Base-by-base conservation (phyloP, 1,140 invertebrate genomes). In the Drosophila orosa region DNA sequence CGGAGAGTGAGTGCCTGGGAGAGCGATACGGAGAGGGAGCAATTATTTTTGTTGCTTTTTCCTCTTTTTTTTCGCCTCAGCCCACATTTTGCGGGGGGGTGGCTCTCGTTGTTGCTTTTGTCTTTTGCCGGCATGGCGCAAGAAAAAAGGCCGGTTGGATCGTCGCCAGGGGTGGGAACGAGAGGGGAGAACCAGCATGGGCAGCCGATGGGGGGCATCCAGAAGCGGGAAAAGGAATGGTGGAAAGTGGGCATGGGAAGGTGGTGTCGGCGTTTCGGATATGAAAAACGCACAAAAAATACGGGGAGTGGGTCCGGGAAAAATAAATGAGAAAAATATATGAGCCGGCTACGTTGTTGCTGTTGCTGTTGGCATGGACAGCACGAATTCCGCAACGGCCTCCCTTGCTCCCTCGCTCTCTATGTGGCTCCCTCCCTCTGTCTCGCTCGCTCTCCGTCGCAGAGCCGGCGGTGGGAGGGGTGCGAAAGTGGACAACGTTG, bases 281-380 rank as follows among this genome's bases (percentile, higher is more conserved):
- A 91, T 90, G 79, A 90, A 90, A 90, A 90, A 87, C 69, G 77
- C 85, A 84, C 78, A 81, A 87, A 90, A 90, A 89, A 80, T 87
- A 90, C 80, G 73, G 79, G 61, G 33, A 22, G 39, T 63, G 62
- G 68, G 63, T 59, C 61, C 42, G 83, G 78, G 79, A 86, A 86
- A 86, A 86, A 86, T 86, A 86, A 86, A 86, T 86, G 83, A 86
- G 83, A 87, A 86, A 86, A 87, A 86, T 86, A 86, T 86, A 86
- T 85, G 79, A 87, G 82, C 84, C 83, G 83, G 83, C 79, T 83
- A 89, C 75, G 84, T 86, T 86, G 84, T 86, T 86, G 83, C 77
- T 77, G 69, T 77, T 74, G 82, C 77, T 77, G 62, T 78, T 78
- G 82, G 81, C 78, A 81, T 78, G 73, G 81, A 57, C 74, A 86